Evolutionary conservation across 2,797 vertebrate genomes (phyloP).

Genomic region (Myripristis jacobus): DNA sequence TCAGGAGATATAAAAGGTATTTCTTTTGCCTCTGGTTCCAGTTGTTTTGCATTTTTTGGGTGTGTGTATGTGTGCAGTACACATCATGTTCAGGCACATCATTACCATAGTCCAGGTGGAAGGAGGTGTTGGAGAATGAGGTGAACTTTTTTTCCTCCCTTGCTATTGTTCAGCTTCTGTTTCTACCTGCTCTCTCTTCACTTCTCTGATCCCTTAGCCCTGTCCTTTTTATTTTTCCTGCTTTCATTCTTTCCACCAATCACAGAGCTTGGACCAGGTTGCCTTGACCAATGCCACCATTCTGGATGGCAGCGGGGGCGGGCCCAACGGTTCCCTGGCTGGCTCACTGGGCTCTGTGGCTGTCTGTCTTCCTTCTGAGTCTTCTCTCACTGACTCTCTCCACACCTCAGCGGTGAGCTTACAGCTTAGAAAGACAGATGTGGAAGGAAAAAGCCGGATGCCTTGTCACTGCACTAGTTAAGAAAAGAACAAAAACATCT

Average conservation of each 20-base stretch:
- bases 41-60: constrained; percentile 20
- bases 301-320: constrained; percentile 87
- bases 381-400: constrained; percentile 93
- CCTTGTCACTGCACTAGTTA: constrained; percentile 6
- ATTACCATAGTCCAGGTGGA: constrained; percentile 40
- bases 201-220: constrained; percentile 81
- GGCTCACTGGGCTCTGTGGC: constrained; percentile 89
- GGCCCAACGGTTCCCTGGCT: constrained; percentile 90
- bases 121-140: constrained; percentile 54
- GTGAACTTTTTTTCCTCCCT: constrained; percentile 35
- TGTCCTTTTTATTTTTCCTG: constrained; percentile 84
- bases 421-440: constrained; percentile 31
- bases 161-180: constrained; percentile 58
- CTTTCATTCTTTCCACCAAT: constrained; percentile 83
- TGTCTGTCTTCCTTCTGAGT: constrained; percentile 94
- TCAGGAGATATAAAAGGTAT: constrained; percentile 21
- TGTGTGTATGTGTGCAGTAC: constrained; percentile 7
- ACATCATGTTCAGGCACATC: constrained; percentile 67
- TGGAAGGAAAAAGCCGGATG: not conserved
- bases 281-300: constrained; percentile 85
- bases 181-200: constrained; percentile 64
- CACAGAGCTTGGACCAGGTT: constrained; percentile 89
- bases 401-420: constrained; percentile 94
- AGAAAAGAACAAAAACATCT: constrained; percentile 24
- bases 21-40: constrained; percentile 28